These are phyloP conservation scores for Bufo bufo DNA, from an alignment of 2,113 vertebrate genomes.

Conservation along the genomic window DNA sequence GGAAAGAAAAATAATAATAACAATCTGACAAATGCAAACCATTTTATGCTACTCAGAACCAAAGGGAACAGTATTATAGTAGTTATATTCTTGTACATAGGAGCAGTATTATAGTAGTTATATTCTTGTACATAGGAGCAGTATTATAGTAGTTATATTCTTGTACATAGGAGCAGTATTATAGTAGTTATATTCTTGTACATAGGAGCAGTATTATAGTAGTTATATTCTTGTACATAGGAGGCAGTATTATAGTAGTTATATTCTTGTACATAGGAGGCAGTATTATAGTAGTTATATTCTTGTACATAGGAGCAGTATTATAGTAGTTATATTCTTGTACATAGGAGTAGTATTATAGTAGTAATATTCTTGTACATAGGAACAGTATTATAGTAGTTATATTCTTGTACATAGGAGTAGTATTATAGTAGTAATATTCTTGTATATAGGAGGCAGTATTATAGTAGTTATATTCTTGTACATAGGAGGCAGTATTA, in stretches of 20 bases:
- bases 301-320: neutral
- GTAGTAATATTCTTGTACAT: conserved; percentile 3
- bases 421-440: conserved; percentile 4
- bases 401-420: neutral
- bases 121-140: neutral
- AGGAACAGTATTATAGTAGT: conserved; percentile 3
- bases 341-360: neutral
- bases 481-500: neutral
- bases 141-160: conserved; percentile 7
- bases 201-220: conserved; percentile 1
- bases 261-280: neutral
- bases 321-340: conserved; percentile 9
- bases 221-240: conserved; percentile 1
- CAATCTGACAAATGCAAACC: too few relatives aligned
- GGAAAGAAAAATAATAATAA: too few relatives aligned
- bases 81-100: conserved; percentile 4
- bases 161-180: neutral
- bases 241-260: conserved; percentile 9
- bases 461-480: conserved; percentile 7
- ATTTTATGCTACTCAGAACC: too few relatives aligned
- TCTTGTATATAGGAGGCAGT: neutral
- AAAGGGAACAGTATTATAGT: neutral
- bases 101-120: neutral
- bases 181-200: conserved; percentile 7
- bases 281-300: conserved; percentile 11